A percentile compares a stretch with the other conserved stretches of the same genome.
phyloP scores from a whole-genome alignment of 2,113 vertebrate genomes.

The Gallinago undulata region DNA sequence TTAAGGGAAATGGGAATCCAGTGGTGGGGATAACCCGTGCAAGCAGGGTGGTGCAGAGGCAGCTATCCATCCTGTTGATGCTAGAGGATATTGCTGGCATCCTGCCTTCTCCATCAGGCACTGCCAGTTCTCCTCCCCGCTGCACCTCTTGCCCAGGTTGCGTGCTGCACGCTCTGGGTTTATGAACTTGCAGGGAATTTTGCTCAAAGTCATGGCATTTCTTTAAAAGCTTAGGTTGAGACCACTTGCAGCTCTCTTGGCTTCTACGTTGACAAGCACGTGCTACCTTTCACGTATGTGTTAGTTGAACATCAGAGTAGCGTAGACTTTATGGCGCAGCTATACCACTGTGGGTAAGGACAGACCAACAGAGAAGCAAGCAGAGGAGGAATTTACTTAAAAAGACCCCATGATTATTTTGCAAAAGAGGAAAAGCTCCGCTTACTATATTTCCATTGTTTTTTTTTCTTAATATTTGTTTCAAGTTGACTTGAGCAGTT shows the following conservation, averaged over 20 bases:
- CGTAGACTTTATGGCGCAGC: neutral
- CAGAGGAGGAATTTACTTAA: neutral
- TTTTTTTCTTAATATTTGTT: neutral
- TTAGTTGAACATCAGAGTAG: neutral
- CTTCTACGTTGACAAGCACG: neutral
- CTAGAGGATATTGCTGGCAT: neutral
- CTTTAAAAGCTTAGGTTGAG: neutral
- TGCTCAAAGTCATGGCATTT: neutral
- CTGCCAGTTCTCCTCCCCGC: neutral
- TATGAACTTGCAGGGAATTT: neutral
- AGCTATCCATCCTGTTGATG: neutral
- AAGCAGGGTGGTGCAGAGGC: neutral
- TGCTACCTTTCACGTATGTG: neutral
- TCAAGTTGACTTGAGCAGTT: neutral
- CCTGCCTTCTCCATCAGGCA: neutral
- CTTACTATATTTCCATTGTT: neutral
- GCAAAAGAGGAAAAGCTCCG: neutral
- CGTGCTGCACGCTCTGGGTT: neutral
- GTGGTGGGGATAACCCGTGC: neutral
- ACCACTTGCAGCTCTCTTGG: neutral
- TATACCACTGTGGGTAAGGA: neutral
- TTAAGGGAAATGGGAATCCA: neutral
- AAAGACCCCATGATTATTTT: neutral
- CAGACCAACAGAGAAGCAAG: neutral
- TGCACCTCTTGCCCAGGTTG: accelerated